Conservation (phyloP, 2,888 invertebrate genomes). For the Trachelus stipa region DNA sequence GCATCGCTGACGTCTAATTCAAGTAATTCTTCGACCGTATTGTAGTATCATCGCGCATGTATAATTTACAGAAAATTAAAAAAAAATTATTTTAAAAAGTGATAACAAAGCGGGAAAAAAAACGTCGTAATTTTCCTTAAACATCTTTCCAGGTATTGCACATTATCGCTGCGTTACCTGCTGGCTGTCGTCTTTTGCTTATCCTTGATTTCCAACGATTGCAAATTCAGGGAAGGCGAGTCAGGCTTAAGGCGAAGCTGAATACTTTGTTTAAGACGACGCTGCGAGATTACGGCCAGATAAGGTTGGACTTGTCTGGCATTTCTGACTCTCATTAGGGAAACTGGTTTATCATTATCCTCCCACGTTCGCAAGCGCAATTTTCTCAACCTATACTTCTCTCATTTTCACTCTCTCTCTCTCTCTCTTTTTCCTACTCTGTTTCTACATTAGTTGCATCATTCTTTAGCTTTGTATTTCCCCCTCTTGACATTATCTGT, state of each 20-base stretch:
- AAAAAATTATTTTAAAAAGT: neutral
- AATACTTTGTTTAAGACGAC: neutral
- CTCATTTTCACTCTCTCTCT: conserved; percentile 6
- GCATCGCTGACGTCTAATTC: neutral
- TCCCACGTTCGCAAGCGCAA: conserved; percentile 10
- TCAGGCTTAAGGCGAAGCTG: neutral
- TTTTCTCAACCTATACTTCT: conserved; percentile 7
- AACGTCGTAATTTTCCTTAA: neutral
- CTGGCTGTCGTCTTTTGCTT: neutral
- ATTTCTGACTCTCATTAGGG: conserved; percentile 37
- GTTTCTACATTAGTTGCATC: neutral
- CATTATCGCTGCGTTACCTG: neutral
- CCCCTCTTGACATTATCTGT: neutral
- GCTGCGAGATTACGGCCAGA: neutral
- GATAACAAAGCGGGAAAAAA: neutral
- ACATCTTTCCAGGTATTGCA: neutral
- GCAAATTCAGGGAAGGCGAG: neutral
- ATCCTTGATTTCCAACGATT: neutral
- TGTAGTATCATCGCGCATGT: neutral
- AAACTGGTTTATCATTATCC: conserved; percentile 43
- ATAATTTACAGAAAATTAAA: neutral
- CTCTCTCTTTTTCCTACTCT: conserved; percentile 17
- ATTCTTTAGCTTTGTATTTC: neutral
- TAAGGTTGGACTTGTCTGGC: conserved; percentile 10
- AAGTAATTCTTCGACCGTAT: neutral